A percentile compares a stretch with the other conserved stretches of the same genome.
These are phyloP conservation scores for Eulemur mongoz DNA, from an alignment of 2,797 vertebrate species.

Conservation along the genomic window DNA sequence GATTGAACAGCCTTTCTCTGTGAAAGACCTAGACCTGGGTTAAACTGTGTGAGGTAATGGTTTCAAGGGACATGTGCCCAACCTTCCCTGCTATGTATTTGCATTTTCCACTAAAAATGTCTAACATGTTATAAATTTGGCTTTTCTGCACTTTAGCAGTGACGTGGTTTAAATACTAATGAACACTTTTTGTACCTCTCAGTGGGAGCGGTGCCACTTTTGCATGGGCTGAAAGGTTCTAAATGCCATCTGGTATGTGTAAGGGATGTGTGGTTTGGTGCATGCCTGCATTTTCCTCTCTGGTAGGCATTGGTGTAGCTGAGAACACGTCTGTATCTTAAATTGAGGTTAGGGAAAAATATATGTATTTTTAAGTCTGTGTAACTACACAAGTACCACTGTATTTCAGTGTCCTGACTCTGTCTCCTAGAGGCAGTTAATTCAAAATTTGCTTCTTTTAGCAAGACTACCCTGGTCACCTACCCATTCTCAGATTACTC, in stretches of 20 bases:
- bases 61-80: neutral
- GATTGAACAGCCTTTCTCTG: neutral
- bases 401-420: neutral
- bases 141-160: neutral
- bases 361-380: neutral
- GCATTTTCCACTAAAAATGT: slow-evolving; percentile 65
- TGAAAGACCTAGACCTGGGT: neutral
- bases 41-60: neutral
- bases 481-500: neutral
- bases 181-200: neutral
- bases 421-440: neutral
- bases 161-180: slow-evolving; percentile 43
- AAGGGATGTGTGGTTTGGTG: rapidly evolving
- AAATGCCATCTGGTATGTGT: rapidly evolving
- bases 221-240: neutral
- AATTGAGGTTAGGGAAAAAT: neutral
- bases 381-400: neutral
- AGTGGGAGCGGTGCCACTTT: rapidly evolving
- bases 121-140: slow-evolving; percentile 59
- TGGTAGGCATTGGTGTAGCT: neutral
- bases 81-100: slow-evolving; percentile 2
- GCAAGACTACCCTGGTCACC: neutral
- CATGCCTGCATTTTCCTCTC: neutral
- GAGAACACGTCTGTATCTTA: neutral
- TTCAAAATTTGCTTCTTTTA: slow-evolving; percentile 21